Evolutionary conservation across 2,797 vertebrate species (phyloP).

Genomic region (Geotrypetes seraphini): DNA sequence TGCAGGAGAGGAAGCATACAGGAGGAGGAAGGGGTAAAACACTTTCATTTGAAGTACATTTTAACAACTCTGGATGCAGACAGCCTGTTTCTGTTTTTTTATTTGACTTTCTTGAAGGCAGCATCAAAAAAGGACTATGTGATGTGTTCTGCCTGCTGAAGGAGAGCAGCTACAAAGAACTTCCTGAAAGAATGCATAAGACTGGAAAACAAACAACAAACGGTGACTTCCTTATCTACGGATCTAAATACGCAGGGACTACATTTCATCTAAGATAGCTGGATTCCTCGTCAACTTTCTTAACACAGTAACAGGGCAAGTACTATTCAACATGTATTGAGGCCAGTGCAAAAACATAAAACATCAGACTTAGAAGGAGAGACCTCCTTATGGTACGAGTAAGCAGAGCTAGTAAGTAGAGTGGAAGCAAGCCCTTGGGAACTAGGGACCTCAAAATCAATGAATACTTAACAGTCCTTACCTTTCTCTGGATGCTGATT

Average conservation of each 20-base stretch:
- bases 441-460: not conserved
- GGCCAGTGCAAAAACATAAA: too few species aligned
- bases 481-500: conserved; percentile 24
- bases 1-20: too few species aligned
- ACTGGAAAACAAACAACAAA: conserved; percentile 64
- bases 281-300: conserved; percentile 7
- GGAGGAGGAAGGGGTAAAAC: too few species aligned
- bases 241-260: conserved; percentile 32
- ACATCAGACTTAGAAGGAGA: too few species aligned
- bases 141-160: conserved; percentile 58
- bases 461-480: conserved; percentile 30
- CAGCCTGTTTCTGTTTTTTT: conserved; percentile 18
- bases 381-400: too few species aligned
- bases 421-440: conserved; percentile 12
- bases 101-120: conserved; percentile 1
- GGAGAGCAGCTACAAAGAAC: conserved; percentile 59
- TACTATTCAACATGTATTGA: too few species aligned
- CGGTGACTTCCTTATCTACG: conserved; percentile 37
- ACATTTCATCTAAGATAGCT: conserved; percentile 20
- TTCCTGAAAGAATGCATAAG: conserved; percentile 67
- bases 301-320: too few species aligned
- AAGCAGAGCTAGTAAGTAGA: too few species aligned
- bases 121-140: conserved; percentile 41
- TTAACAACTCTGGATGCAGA: conserved; percentile 18
- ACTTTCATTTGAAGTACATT: conserved; percentile 34